Conservation (phyloP, 2,888 invertebrate genomes). For the Spatulosminthurus flaviceps region DNA sequence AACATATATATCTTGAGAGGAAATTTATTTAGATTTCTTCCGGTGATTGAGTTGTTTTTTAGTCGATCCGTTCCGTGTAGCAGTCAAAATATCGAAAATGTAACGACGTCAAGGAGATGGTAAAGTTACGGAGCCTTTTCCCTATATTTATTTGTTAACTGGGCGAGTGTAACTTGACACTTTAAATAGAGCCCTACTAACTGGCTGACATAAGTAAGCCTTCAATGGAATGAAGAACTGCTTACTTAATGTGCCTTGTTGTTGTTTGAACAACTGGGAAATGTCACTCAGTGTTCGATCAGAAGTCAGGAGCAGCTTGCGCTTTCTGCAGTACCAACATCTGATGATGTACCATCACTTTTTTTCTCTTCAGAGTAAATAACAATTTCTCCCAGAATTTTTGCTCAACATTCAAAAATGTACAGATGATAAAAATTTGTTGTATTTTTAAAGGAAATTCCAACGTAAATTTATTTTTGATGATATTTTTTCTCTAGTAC, state of each 20-base stretch:
- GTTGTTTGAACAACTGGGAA: slow-evolving; percentile 48
- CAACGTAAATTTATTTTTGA: too few species aligned
- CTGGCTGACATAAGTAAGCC: slow-evolving; percentile 21
- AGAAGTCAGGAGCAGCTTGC: slow-evolving; percentile 42
- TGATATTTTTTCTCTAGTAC: neutral
- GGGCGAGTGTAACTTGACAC: slow-evolving; percentile 44
- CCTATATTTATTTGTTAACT: slow-evolving; percentile 36
- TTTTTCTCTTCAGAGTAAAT: neutral
- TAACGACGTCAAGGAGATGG: neutral
- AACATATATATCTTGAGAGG: too few species aligned
- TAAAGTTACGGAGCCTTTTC: neutral
- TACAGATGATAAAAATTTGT: too few species aligned
- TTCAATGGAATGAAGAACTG: slow-evolving; percentile 21
- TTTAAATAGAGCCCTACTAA: slow-evolving; percentile 40
- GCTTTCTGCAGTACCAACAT: slow-evolving; percentile 25
- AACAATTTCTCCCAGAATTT: neutral
- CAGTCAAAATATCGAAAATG: neutral
- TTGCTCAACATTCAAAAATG: too few species aligned
- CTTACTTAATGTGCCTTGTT: slow-evolving; percentile 33
- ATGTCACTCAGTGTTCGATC: slow-evolving; percentile 46
- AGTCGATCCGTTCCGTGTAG: too few species aligned
- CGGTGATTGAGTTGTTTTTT: neutral
- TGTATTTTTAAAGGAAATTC: too few species aligned
- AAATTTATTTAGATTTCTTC: too few species aligned
- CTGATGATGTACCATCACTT: neutral